Evolutionary conservation across 2,888 invertebrate species (phyloP).

Genomic region (Bugula neritina): DNA sequence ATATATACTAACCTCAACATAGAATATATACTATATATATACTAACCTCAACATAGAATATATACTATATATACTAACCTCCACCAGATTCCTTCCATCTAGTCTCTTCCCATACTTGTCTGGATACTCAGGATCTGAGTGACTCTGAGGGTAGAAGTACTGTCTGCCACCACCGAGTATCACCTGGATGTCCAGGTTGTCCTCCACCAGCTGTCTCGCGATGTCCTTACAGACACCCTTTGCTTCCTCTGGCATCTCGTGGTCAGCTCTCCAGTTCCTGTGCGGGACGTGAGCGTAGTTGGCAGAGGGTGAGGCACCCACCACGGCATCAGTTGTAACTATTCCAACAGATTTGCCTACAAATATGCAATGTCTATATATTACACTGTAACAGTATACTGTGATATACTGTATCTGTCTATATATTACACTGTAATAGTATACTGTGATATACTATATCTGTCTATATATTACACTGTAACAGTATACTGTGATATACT

Average conservation of each 20-base stretch:
- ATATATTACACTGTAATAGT: too few species aligned
- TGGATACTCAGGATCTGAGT: conserved; percentile 22
- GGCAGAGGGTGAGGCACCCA: conserved; percentile 34
- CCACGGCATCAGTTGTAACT: conserved; percentile 35
- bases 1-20: too few species aligned
- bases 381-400: too few species aligned
- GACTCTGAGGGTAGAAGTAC: background rate
- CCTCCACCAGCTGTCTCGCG: conserved; percentile 30
- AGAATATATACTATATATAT: too few species aligned
- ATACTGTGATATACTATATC: too few species aligned
- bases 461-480: too few species aligned
- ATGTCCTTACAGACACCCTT: conserved; percentile 31
- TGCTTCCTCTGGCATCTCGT: conserved; percentile 26
- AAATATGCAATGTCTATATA: background rate
- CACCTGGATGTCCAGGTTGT: conserved; percentile 27
- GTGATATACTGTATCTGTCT: too few species aligned
- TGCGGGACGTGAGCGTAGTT: conserved; percentile 32
- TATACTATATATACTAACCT: conserved; percentile 5
- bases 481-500: too few species aligned
- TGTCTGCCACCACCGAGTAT: conserved; percentile 18
- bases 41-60: too few species aligned
- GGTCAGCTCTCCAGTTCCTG: conserved; percentile 32
- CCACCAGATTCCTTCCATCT: conserved; percentile 20
- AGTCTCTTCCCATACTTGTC: background rate
- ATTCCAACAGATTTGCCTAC: conserved; percentile 34